Base-by-base conservation (phyloP, 2,888 invertebrate genomes). In the Oxycera nigricornis region DNA sequence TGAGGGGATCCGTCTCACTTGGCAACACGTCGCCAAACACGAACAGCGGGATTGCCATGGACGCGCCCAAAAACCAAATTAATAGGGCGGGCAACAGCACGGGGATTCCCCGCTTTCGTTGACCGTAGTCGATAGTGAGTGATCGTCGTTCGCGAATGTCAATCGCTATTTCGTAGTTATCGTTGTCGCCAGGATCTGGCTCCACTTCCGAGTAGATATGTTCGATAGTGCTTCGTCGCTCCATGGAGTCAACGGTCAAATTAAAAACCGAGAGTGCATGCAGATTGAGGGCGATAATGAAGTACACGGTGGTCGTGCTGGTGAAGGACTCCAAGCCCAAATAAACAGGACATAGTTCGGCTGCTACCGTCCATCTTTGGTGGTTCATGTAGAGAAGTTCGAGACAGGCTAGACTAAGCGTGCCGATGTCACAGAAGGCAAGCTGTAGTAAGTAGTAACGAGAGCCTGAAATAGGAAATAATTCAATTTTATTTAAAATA, bases 21-120 rank as follows among this genome's bases (percentile, higher is more conserved):
- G 78, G 77, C 22, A 78, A 57, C 6, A 77, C 75, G 31, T 72
- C 73, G 28, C 77, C 77, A 31, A 77, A 77, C 2, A 77, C 72
- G 41, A 77, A 77, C 1, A 77, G 65, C 24, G 90, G 90, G 62
- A 90, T 86, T 80, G 90, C 89, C 39, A 90, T 81, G 0, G 90
- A 90, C 55, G 87, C 81, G 39, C 89, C 86, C 62, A 89, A 80
- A 76, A 89, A 85, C 90, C 90, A 90, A 62, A 90, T 86, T 77
- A 89, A 87, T 73, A 88, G 80, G 26, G 87, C 85, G 1, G 90
- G 90, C 62, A 88, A 85, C 41, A 87, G 81, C 28, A 89, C 87
- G 14, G 88, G 86, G 41, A 90, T 82, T 73, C 82, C 81, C 35
- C 82, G 84, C 76, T 86, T 85, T 31, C 84, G 81, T 75, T 86